Evolutionary conservation across 2,888 invertebrate genomes (phyloP).

Genomic region (Dioctria rufipes): DNA sequence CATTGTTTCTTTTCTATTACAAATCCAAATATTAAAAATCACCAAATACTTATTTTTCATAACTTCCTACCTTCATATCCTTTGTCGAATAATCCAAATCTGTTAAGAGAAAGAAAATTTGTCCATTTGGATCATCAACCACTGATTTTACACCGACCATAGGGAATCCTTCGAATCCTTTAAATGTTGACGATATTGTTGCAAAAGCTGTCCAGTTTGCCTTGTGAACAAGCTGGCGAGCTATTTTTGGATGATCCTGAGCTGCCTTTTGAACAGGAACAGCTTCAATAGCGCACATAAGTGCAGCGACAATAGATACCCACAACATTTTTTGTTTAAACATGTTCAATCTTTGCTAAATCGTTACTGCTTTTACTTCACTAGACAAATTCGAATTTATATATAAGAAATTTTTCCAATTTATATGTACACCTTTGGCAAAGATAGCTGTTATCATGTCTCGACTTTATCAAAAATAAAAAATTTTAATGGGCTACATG

Average conservation of each 20-base stretch:
- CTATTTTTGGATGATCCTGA: conserved; percentile 68
- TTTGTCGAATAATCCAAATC: conserved; percentile 70
- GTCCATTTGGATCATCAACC: conserved; percentile 66
- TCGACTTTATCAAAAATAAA: too few species aligned
- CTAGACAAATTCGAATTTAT: too few species aligned
- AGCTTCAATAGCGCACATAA: not conserved
- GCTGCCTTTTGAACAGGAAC: conserved; percentile 41
- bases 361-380: not conserved
- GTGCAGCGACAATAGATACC: not conserved
- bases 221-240: conserved; percentile 67
- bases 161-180: conserved; percentile 65
- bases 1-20: conserved; percentile 66
- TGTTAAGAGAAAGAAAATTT: conserved; percentile 68
- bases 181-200: conserved; percentile 66
- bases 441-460: not conserved
- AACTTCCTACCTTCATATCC: conserved; percentile 62
- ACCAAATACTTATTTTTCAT: not conserved
- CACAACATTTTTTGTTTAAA: conserved; percentile 17
- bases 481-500: too few species aligned
- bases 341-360: not conserved
- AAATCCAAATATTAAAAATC: not conserved
- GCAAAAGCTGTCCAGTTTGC: conserved; percentile 69
- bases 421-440: not conserved
- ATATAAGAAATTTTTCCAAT: too few species aligned
- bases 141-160: conserved; percentile 71